Conservation (phyloP, 2,888 invertebrate species). For the Tenodera sinensis region DNA sequence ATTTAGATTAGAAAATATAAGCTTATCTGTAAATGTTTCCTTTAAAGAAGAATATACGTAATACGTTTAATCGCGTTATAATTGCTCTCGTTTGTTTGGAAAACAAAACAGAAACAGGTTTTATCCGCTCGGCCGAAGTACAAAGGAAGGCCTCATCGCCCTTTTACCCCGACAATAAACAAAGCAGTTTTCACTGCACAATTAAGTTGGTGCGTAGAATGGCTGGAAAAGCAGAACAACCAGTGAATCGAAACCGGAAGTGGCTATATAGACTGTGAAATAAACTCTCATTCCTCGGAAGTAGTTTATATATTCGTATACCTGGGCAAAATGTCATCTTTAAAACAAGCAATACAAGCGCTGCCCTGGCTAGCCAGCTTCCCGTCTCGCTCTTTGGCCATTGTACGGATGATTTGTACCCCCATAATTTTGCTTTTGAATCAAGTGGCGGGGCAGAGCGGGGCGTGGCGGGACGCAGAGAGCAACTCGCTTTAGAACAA, state of each 20-base stretch:
- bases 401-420: conserved; percentile 9
- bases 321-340: not conserved
- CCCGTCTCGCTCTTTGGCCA: not conserved
- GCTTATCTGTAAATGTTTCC: no score
- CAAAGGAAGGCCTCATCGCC: not conserved
- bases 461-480: not conserved
- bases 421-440: conserved; percentile 16
- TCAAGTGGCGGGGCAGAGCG: not conserved
- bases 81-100: no score
- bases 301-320: not conserved
- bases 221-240: not conserved
- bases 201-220: not conserved
- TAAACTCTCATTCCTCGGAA: not conserved
- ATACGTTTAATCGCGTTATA: no score
- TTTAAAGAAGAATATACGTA: no score
- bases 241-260: not conserved
- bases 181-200: not conserved
- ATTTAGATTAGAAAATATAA: no score
- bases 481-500: not conserved
- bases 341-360: not conserved
- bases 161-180: not conserved
- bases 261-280: not conserved
- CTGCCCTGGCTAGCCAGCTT: not conserved
- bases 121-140: no score
- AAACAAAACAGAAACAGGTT: no score